Percentiles rank a stretch among this genome's conserved stretches.
phyloP scores from a whole-genome alignment of 2,113 vertebrate genomes.

The Oceanites oceanicus region DNA sequence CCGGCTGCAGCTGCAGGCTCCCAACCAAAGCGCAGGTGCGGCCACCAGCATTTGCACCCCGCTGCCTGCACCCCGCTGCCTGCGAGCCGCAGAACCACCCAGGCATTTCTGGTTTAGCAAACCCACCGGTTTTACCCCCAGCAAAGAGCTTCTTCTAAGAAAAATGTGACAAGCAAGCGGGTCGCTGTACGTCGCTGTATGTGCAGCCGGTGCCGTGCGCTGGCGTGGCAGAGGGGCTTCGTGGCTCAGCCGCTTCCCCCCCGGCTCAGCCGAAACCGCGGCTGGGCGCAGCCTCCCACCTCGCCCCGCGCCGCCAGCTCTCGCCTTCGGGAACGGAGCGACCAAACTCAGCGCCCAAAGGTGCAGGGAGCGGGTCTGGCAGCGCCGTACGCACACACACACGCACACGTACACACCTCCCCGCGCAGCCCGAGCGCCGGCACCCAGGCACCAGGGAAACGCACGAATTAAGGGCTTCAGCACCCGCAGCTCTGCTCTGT shows the following conservation, averaged over 20 bases:
- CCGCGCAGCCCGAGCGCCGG: fast-evolving
- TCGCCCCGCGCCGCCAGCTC: not conserved
- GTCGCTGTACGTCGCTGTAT: not conserved
- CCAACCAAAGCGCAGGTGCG: not conserved
- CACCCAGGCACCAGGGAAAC: not conserved
- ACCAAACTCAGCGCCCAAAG: not conserved
- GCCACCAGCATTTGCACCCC: not conserved
- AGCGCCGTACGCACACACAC: fast-evolving
- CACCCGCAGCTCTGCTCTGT: not conserved
- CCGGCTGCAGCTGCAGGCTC: not conserved
- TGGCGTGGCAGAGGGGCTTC: not conserved
- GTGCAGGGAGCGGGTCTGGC: not conserved
- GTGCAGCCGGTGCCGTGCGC: not conserved
- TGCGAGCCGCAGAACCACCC: not conserved
- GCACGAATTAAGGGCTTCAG: not conserved
- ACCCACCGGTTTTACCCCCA: not conserved
- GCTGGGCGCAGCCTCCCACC: not conserved
- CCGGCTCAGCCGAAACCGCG: not conserved
- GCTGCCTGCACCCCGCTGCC: not conserved
- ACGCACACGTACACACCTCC: fast-evolving
- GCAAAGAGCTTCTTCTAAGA: not conserved
- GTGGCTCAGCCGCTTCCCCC: not conserved
- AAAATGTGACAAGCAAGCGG: not conserved
- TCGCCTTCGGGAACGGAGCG: fast-evolving
- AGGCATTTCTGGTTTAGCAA: not conserved